These are phyloP conservation scores for Gymnocheta viridis DNA, from an alignment of 2,888 invertebrate species.

Conservation along the genomic window DNA sequence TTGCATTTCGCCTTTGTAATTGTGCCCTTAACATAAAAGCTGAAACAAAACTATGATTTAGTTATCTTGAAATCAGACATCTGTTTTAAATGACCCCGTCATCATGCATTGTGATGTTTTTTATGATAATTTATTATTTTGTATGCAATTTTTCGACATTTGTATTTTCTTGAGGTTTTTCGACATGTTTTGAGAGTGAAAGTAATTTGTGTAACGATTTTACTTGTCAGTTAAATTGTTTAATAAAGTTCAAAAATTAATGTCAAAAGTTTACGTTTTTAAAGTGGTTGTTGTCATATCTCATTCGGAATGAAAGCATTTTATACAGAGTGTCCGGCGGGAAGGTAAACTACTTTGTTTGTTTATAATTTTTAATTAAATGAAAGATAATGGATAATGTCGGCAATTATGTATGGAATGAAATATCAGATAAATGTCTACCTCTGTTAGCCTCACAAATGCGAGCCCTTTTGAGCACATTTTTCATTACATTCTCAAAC, in stretches of 20 bases:
- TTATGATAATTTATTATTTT: constrained; percentile 25
- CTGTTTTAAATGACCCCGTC: constrained; percentile 13
- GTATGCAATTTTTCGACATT: constrained; percentile 1
- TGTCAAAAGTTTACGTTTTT: background rate
- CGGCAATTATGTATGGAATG: no score
- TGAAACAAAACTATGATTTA: background rate
- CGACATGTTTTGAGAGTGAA: constrained; percentile 45
- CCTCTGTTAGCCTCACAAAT: no score
- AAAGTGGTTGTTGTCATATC: no score
- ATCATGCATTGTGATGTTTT: background rate
- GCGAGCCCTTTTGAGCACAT: no score
- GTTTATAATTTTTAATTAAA: no score
- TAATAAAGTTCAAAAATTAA: background rate
- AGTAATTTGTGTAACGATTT: constrained; percentile 26
- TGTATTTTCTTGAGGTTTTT: background rate
- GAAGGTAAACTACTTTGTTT: no score
- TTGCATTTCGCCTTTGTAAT: background rate
- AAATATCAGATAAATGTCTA: no score
- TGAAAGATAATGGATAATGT: no score
- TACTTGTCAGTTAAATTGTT: constrained; percentile 24
- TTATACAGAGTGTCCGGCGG: no score
- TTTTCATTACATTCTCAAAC: no score
- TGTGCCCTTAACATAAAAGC: constrained; percentile 11
- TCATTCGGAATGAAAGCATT: background rate
- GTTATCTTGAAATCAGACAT: constrained; percentile 21